Base-by-base conservation (phyloP, 2,797 vertebrate genomes). In the Alfaro cultratus region DNA sequence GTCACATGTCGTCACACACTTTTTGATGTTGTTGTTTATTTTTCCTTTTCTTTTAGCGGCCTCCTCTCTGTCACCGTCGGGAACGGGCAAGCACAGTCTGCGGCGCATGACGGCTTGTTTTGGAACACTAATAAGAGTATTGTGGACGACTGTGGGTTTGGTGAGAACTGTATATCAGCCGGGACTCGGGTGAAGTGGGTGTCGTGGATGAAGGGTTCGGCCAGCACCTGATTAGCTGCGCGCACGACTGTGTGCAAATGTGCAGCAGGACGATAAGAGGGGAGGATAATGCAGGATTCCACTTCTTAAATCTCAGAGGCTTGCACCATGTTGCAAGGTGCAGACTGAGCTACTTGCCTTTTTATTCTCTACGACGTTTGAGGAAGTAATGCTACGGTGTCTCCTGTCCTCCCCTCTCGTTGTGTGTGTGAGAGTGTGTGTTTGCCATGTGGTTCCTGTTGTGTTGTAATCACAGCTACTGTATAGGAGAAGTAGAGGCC, bases 1-100 rank as follows among this genome's bases (percentile, higher is more conserved):
- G 89, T 93, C 93, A 88, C 92, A 85, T 86, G 91, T 91, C 62
- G 74, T 88, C 91, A 88, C 84, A 78, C 76, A 84, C 80, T 81
- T 43, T 29, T 15, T 71, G 39, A n/a, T 43, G 12, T 15, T 70
- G 11, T 43, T 34, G 15, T 55, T 62, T 26, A 2, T 9, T 55
- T 55, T 55, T 11, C 1, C 15, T 60, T 36, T 39, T 11, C 13
- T 11, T 62, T 62, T 34, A 62, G 23, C 29, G 5, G 5, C 31
- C 31, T 34, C 5, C 36, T 68, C 41, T 81, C 77, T 78, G 13
- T 75, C 62, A 31, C 73, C 34, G n/a, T 21, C 53, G 26, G n/a
- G 21, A 74, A 51, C 31, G 23, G 29, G 55, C 47, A 51, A 55
- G 51, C 67, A 53, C 68, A 13, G 57, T 16, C 51, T 2, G 45